These are phyloP conservation scores for Macrophya alboannulata DNA, from an alignment of 2,888 invertebrate species.

Conservation along the genomic window DNA sequence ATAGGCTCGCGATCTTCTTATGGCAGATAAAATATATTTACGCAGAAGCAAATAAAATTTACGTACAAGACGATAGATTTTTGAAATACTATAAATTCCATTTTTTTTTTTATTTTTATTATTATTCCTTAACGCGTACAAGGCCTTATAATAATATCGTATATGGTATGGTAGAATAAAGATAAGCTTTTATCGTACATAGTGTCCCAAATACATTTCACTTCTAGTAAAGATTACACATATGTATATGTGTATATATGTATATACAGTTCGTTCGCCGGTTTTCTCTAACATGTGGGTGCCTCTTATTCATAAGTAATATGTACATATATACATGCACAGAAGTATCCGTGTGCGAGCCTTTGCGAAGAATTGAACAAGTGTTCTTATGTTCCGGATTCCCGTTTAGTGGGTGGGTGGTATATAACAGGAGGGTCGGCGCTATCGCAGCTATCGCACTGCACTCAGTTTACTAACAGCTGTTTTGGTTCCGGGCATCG, in stretches of 20 bases:
- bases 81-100: background rate
- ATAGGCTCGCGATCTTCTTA: background rate
- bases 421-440: background rate
- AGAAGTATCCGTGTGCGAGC: background rate
- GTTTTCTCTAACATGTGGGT: slow-evolving; percentile 9
- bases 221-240: too few species aligned
- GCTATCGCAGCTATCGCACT: slow-evolving; percentile 10
- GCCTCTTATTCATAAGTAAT: background rate
- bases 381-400: slow-evolving; percentile 36
- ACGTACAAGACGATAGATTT: background rate
- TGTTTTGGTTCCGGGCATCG: slow-evolving; percentile 50
- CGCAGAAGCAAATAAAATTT: background rate
- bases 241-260: too few species aligned
- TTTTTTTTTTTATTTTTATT: background rate
- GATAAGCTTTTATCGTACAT: slow-evolving; percentile 36
- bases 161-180: background rate
- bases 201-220: slow-evolving; percentile 40
- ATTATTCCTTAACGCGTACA: slow-evolving; percentile 1
- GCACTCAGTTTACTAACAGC: slow-evolving; percentile 21
- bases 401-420: background rate
- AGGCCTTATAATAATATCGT: slow-evolving; percentile 4
- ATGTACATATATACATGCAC: background rate
- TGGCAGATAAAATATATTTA: background rate
- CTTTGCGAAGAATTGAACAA: slow-evolving; percentile 5
- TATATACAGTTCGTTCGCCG: background rate